Conservation (phyloP, 2,113 vertebrate genomes). For the Raphicerus campestris region DNA sequence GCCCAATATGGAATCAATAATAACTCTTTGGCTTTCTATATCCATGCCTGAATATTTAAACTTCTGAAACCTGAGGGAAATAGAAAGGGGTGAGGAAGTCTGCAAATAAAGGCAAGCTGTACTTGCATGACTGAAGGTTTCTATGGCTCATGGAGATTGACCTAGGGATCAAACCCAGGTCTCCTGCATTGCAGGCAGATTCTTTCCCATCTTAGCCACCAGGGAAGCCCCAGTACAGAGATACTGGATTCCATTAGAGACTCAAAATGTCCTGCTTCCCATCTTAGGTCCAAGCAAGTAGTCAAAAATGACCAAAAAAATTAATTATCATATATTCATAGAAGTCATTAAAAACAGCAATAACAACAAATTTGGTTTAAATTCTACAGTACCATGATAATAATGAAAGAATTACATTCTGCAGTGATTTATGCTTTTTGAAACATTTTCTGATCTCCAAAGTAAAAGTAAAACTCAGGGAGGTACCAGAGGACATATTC, state of each 20-base stretch:
- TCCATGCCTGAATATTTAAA: constrained; percentile 5
- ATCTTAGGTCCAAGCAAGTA: neutral
- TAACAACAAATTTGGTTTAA: neutral
- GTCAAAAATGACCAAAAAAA: neutral
- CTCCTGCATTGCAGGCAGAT: neutral
- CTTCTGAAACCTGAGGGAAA: constrained; percentile 19
- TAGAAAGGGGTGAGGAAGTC: neutral
- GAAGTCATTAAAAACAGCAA: neutral
- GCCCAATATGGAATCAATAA: constrained; percentile 1
- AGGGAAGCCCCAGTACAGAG: neutral
- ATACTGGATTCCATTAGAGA: neutral
- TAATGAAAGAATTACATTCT: neutral
- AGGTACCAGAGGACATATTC: neutral
- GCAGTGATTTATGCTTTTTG: neutral
- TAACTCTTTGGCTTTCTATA: neutral
- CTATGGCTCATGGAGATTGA: neutral
- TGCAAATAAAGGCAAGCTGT: neutral
- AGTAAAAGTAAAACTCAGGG: neutral
- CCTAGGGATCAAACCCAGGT: neutral
- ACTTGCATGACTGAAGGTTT: neutral
- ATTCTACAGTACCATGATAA: neutral
- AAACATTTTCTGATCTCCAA: neutral
- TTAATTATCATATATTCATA: neutral
- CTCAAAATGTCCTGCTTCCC: neutral
- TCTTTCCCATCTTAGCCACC: neutral